phyloP scores from a whole-genome alignment of 2,888 invertebrate species.

The Galerucella calmariensis region DNA sequence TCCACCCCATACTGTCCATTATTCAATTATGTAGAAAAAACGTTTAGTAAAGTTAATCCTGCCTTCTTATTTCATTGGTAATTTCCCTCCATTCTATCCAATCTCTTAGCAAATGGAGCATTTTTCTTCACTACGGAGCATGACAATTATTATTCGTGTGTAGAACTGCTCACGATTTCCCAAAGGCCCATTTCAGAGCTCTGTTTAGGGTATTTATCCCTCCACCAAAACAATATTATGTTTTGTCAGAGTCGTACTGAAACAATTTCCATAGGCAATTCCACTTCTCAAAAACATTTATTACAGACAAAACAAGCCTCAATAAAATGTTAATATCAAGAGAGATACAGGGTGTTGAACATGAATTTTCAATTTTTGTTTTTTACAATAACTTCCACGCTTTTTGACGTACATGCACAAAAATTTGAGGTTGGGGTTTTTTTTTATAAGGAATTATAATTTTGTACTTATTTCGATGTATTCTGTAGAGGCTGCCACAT shows the following conservation, averaged over 20 bases:
- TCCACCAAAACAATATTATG: conserved; percentile 34
- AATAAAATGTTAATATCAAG: too few species aligned
- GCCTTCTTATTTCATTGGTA: conserved; percentile 20
- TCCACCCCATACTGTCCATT: not conserved
- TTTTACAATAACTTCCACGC: too few species aligned
- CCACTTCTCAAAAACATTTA: too few species aligned
- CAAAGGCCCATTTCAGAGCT: conserved; percentile 35
- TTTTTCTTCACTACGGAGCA: conserved; percentile 35
- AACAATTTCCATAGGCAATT: not conserved
- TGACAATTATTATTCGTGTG: conserved; percentile 37
- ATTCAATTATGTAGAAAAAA: conserved; percentile 22
- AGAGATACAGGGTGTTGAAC: too few species aligned
- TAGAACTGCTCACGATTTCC: conserved; percentile 38
- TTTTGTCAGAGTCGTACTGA: not conserved
- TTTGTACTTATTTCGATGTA: too few species aligned
- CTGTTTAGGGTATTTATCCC: conserved; percentile 36
- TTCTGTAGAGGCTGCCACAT: too few species aligned
- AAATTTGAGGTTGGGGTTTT: too few species aligned
- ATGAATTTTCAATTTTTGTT: too few species aligned
- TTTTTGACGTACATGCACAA: too few species aligned
- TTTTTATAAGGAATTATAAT: too few species aligned
- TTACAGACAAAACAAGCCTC: too few species aligned
- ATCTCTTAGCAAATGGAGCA: conserved; percentile 28
- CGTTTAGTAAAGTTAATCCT: conserved; percentile 22
- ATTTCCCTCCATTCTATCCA: conserved; percentile 29